Base-by-base conservation (phyloP, 2,797 vertebrate species). In the Sandelia bainsii region DNA sequence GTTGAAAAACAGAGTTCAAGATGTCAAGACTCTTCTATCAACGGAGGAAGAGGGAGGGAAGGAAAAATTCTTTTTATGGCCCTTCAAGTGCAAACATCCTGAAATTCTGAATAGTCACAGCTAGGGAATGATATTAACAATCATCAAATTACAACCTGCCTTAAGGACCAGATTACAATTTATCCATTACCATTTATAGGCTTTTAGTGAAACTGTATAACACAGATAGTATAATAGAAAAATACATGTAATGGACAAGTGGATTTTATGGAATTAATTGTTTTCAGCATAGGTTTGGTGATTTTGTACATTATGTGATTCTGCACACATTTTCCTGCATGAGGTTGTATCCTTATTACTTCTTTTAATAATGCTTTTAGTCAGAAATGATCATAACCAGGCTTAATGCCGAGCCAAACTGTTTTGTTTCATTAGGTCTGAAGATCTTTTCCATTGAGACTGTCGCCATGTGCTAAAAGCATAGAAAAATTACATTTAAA, bases 1-100 rank as follows among this genome's bases (percentile, higher is more conserved):
- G 9, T 16, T 61, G 44, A 75, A 72, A 59, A 14, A 34, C 3
- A 37, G 20, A 48, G 4, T 62, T 19, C 8, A 66, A 56, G 39
- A 8, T 6, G 39, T 6, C n/a, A 37, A 46, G 6, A 7, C 56
- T 76, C 9, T 53, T n/a, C 1, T n/a, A 64, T 12, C 66, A 80
- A 77, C 62, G 56, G 17, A 22, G 62, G 39, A 71, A 67, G 39
- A 62, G 64, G 65, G 80, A 73, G 49, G 19, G 50, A 68, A 68
- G 53, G 44, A 49, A 44, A 78, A 73, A 46, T 62, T 17, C 48
- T 80, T 84, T 84, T 78, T 82, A 75, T 73, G 71, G 74, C 54
- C 40, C 23, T 63, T 37, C 53, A 73, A 73, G 80, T 56, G 52
- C 77, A 86, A 86, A 86, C 86, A 84, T 85, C 70, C 78, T 82